phyloP scores from a whole-genome alignment of 2,888 invertebrate species.

The Xylota sylvarum region DNA sequence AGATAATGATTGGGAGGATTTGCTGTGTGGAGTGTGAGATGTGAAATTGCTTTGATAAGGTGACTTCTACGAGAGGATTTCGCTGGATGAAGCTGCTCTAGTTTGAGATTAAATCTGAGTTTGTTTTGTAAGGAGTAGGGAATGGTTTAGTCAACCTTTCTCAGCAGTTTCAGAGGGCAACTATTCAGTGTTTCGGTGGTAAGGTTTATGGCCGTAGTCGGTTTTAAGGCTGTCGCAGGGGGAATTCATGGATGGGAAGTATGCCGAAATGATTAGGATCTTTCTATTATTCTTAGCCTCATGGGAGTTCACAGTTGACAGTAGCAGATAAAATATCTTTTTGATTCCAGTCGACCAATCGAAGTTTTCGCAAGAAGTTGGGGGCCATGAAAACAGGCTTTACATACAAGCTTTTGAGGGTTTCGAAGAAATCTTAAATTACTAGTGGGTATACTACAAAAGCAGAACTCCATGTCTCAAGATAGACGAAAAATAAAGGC shows the following conservation, averaged over 20 bases:
- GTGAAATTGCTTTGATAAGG: not conserved
- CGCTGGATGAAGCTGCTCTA: not conserved
- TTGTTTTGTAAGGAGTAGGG: not conserved
- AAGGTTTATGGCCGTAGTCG: not conserved
- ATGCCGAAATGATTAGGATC: no score
- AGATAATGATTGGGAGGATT: conserved; percentile 52
- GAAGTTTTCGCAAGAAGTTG: no score
- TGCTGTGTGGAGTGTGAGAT: not conserved
- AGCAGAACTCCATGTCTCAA: no score
- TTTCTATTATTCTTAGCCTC: no score
- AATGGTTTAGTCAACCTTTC: not conserved
- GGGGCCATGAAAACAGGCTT: no score
- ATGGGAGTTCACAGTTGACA: no score
- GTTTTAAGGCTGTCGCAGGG: not conserved
- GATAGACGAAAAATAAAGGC: no score
- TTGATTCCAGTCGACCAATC: no score
- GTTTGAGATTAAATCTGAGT: not conserved
- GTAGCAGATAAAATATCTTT: no score
- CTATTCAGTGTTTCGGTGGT: not conserved
- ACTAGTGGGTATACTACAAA: no score
- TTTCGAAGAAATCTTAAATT: no score
- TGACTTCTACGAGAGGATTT: not conserved
- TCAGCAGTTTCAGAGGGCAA: not conserved
- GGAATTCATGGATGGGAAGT: not conserved
- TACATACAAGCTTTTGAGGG: no score